A percentile compares a stretch with the other conserved stretches of the same genome.
These are phyloP conservation scores for Achatina immaculata DNA, from an alignment of 1,140 invertebrate genomes.

Conservation along the genomic window DNA sequence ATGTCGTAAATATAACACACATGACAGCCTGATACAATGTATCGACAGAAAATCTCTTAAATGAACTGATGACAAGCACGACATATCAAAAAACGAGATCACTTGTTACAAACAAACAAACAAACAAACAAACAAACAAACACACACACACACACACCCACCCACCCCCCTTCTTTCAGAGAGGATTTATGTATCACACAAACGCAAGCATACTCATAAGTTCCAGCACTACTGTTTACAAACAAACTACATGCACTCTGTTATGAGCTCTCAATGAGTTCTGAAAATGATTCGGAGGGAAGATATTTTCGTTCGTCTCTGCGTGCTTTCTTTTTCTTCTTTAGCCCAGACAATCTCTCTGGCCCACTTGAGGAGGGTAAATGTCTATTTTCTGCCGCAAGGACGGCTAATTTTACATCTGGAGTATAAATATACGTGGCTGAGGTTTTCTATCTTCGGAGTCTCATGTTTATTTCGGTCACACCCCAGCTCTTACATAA, in stretches of 20 bases:
- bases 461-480: slow-evolving; percentile 17
- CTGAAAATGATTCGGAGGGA: slow-evolving; percentile 18
- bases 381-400: slow-evolving; percentile 35
- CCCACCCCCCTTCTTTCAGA: too few species aligned
- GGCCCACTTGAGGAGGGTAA: slow-evolving; percentile 26
- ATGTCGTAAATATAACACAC: too few species aligned
- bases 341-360: slow-evolving; percentile 28
- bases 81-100: too few species aligned
- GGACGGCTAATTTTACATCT: slow-evolving; percentile 37
- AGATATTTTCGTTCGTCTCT: slow-evolving; percentile 32
- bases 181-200: too few species aligned
- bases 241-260: background rate
- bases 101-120: too few species aligned
- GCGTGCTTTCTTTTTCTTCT: slow-evolving; percentile 21
- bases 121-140: too few species aligned
- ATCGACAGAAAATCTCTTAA: too few species aligned
- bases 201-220: too few species aligned
- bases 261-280: slow-evolving; percentile 9
- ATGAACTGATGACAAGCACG: too few species aligned
- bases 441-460: slow-evolving; percentile 2
- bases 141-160: too few species aligned
- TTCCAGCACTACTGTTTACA: background rate
- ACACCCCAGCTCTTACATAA: background rate
- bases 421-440: slow-evolving; percentile 28
- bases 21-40: too few species aligned